Percentiles rank a stretch among this genome's conserved stretches.
These are phyloP conservation scores for Ophthalmolycus amberensis DNA, from an alignment of 2,113 vertebrate genomes.

Conservation along the genomic window DNA sequence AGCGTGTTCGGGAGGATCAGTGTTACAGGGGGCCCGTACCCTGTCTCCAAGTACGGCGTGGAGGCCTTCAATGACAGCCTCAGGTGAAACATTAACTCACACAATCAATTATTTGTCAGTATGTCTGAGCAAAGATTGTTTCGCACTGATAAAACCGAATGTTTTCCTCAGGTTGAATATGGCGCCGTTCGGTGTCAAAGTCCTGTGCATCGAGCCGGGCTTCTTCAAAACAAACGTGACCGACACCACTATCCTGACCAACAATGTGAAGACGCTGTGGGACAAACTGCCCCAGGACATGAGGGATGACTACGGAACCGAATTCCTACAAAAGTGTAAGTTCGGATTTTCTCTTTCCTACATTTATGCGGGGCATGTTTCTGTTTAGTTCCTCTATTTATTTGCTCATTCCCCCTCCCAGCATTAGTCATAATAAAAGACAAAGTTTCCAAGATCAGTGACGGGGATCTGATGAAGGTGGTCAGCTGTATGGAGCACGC, in stretches of 20 bases:
- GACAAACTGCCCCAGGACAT: conserved; percentile 79
- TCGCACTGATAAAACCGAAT: rapidly evolving
- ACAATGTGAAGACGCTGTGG: conserved; percentile 73
- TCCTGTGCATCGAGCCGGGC: conserved; percentile 84
- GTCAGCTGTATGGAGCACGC: conserved; percentile 90
- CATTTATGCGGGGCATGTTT: not conserved
- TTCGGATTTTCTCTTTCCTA: not conserved
- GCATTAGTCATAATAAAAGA: conserved; percentile 65
- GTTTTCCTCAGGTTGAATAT: conserved; percentile 79
- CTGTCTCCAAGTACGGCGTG: conserved; percentile 84
- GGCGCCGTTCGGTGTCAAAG: conserved; percentile 86
- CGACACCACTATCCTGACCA: conserved; percentile 64
- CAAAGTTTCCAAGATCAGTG: conserved; percentile 73
- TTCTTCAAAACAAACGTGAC: conserved; percentile 85
- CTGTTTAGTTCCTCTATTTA: not conserved
- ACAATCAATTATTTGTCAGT: not conserved
- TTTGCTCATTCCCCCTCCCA: conserved; percentile 29
- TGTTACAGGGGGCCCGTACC: conserved; percentile 80
- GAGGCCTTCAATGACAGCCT: conserved; percentile 88
- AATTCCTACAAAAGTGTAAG: conserved; percentile 74
- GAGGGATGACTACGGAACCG: conserved; percentile 78
- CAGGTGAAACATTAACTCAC: conserved; percentile 70
- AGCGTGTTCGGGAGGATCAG: conserved; percentile 84
- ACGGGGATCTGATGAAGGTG: conserved; percentile 85
- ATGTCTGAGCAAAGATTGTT: not conserved